Evolutionary conservation across 2,797 vertebrate genomes (phyloP).

Genomic region (Siniperca obscura): DNA sequence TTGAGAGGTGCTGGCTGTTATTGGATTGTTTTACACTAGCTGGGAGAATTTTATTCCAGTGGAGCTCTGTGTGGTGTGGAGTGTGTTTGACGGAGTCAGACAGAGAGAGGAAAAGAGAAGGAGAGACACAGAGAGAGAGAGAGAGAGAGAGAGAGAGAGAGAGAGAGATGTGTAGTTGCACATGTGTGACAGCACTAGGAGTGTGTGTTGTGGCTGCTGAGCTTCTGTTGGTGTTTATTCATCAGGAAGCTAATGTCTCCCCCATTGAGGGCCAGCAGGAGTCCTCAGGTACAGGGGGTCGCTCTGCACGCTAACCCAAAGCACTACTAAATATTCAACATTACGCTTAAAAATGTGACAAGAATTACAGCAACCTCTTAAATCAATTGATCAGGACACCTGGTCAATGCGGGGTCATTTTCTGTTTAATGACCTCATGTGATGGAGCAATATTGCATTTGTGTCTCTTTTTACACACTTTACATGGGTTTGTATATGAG

Average conservation of each 20-base stretch:
- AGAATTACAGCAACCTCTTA: neutral
- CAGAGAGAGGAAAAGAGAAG: slow-evolving; percentile 20
- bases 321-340: neutral
- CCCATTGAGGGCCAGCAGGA: slow-evolving; percentile 51
- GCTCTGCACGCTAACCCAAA: slow-evolving; percentile 15
- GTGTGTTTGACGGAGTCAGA: slow-evolving; percentile 53
- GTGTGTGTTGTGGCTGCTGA: slow-evolving; percentile 24
- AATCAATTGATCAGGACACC: neutral
- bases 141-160: neutral
- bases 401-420: neutral
- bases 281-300: slow-evolving; percentile 45
- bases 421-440: neutral
- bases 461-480: slow-evolving; percentile 5
- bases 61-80: slow-evolving; percentile 58
- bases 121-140: neutral
- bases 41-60: slow-evolving; percentile 72
- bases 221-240: slow-evolving; percentile 70
- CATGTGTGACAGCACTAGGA: slow-evolving; percentile 18
- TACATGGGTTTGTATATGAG: neutral
- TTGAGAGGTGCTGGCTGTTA: slow-evolving; percentile 76
- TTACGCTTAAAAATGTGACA: neutral
- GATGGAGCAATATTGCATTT: neutral
- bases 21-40: slow-evolving; percentile 80
- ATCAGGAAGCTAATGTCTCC: slow-evolving; percentile 57
- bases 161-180: neutral